phyloP scores from a whole-genome alignment of 2,797 vertebrate genomes.

The Potorous gilbertii region DNA sequence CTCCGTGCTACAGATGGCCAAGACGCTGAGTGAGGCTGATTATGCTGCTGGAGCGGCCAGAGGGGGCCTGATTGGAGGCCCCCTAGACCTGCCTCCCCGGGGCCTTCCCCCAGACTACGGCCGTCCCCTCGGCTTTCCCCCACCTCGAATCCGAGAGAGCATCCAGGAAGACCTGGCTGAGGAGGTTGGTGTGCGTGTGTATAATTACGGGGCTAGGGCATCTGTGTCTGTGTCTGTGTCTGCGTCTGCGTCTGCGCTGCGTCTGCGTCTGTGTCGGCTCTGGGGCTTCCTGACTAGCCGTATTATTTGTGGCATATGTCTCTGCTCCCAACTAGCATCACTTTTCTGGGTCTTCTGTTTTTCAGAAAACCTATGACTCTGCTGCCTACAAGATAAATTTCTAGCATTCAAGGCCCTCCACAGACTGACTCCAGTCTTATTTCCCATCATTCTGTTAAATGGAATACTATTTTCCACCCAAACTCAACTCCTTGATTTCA shows the following conservation, averaged over 20 bases:
- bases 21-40: constrained; percentile 95
- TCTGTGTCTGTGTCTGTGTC: not conserved
- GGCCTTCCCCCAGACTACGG: constrained; percentile 83
- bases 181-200: constrained; percentile 86
- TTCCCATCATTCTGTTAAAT: not conserved
- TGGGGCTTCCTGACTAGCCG: not conserved
- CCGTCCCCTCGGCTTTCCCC: constrained; percentile 89
- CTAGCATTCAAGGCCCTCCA: not conserved
- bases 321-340: not conserved
- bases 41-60: constrained; percentile 84
- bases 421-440: not conserved
- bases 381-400: not conserved
- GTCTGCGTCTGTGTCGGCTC: not conserved
- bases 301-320: not conserved
- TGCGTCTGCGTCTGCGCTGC: no score
- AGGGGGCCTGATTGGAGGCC: constrained; percentile 75
- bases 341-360: not conserved
- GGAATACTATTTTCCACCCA: not conserved
- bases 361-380: not conserved
- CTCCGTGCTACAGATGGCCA: constrained; percentile 97
- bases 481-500: not conserved
- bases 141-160: constrained; percentile 93
- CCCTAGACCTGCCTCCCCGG: constrained; percentile 77
- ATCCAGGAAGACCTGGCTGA: constrained; percentile 95
- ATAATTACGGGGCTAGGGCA: not conserved